A percentile compares a stretch with the other conserved stretches of the same genome.
phyloP scores from a whole-genome alignment of 37 sponge, comb jelly and placozoan genomes.

The Eunapius fragilis region DNA sequence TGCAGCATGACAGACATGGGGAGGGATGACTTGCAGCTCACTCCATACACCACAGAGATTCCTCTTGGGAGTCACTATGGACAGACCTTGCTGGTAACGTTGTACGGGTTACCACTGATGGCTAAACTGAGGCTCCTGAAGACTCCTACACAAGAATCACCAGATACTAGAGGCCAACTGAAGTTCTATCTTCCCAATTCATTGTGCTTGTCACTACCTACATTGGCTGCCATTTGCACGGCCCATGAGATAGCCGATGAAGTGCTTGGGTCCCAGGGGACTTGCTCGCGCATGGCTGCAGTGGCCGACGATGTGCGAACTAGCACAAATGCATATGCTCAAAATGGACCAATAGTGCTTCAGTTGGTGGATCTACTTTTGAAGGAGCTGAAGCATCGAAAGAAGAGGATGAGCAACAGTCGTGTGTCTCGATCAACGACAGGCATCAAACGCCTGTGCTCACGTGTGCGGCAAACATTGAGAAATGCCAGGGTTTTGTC shows the following conservation, averaged over 20 bases:
- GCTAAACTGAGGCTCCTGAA: constrained; percentile 26
- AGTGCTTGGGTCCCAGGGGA: constrained; percentile 42
- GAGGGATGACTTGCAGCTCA: constrained; percentile 40
- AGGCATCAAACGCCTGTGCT: constrained; percentile 13
- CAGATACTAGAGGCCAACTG: no score
- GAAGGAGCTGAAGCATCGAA: constrained; percentile 43
- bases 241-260: constrained; percentile 64
- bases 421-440: constrained; percentile 21
- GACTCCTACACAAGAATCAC: no score
- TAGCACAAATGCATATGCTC: background rate
- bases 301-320: constrained; percentile 16
- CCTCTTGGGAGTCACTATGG: constrained; percentile 73
- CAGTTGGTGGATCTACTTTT: constrained; percentile 25
- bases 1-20: constrained; percentile 37
- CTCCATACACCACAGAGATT: constrained; percentile 21
- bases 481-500: constrained; percentile 28
- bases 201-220: constrained; percentile 27
- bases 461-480: constrained; percentile 18
- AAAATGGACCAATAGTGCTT: constrained; percentile 32
- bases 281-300: constrained; percentile 13
- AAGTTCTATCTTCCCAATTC: constrained; percentile 64
- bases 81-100: constrained; percentile 26
- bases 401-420: constrained; percentile 38
- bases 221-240: constrained; percentile 51
- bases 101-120: constrained; percentile 46